Evolutionary conservation across 64 coral and sea anemone genomes (phyloP), one percentile per base, ranked within the genome.

Genomic region (Orbicella faveolata): DNA sequence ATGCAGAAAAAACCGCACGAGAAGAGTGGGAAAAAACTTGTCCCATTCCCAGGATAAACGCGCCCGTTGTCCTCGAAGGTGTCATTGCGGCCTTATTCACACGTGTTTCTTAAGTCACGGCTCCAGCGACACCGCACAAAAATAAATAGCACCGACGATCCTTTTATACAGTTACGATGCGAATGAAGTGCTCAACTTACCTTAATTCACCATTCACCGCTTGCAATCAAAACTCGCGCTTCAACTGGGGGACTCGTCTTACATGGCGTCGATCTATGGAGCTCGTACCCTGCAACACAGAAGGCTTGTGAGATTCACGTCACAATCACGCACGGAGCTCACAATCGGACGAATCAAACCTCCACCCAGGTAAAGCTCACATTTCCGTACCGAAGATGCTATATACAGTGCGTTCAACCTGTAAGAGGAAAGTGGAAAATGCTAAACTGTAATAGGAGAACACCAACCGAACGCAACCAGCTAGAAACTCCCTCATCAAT

Each of bases 171-270:
- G 83, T 94, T 91, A 91, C 88, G 88, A 91, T 88, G 89, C 68
- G 92, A 97, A 97, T 94, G 90, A 97, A 97, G 95, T 93, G 92
- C 95, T 97, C 95, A 97, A 97, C 95, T 97, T 97, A 97, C 95
- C 92, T 86, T 90, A 97, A 97, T 97, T 97, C 95, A 97, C 95
- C 95, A 97, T 97, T 97, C 95, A 97, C 95, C 88, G 95, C 95
- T 97, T 97, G 95, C 95, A 97, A 97, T 97, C 95, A 97, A 97
- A 97, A 97, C 95, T 97, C 95, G 95, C 95, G 95, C 95, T 97
- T 87, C 95, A 83, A 91, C 76, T 54, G 25, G 64, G 65, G 90
- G 95, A 96, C 92, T 97, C 95, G 95, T 93, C 92, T 93, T 90
- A 97, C 95, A 97, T 93, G 72, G 75, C 91, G 52, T 72, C 82